Base-by-base conservation (phyloP, 2,113 vertebrate species). In the Pipa parva region DNA sequence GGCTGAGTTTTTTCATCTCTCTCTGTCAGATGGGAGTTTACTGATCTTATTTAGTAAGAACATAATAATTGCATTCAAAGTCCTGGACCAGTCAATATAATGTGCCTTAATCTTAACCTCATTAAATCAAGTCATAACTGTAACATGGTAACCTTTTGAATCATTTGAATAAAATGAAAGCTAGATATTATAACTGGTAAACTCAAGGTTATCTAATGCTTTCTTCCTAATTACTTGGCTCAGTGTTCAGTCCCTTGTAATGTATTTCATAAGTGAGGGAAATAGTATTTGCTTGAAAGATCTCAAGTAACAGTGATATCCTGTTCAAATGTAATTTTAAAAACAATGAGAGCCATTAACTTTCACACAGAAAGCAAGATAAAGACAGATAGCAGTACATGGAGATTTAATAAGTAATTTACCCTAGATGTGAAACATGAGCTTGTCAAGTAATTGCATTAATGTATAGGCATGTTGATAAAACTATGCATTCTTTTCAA, bases 271-370 rank as follows among this genome's bases (percentile, higher is more conserved):
- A 91, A 91, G 88, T 82, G 87, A 90, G 88, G 91, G 90, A 93
- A 94, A 94, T 92, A 82, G 90, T 88, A 90, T 88, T 90, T 90
- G 92, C 89, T 89, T 88, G 90, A 85, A 87, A 90, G 89, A 91
- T 92, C 92, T 92, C 90, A 87, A 92, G 92, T 92, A 94, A 87
- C 86, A 88, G 92, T 92, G 92, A 95, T 91, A 93, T 95, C 92
- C 92, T 92, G 89, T 89, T 87, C 85, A 92, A 93, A 95, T 94
- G 90, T 89, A 93, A 95, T 95, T 97, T 93, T 87, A 89, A 89
- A 92, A 92, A 93, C 91, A 94, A 94, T 95, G 91, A 91, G 84
- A 84, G 85, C 90, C 90, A 94, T 93, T 92, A 95, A 76, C 83
- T 84, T 84, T 88, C 85, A 87, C 88, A 85, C 87, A 91, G 92